Evolutionary conservation across 2,797 vertebrate genomes (phyloP).

Genomic region (Pantherophis alleghaniensis): DNA sequence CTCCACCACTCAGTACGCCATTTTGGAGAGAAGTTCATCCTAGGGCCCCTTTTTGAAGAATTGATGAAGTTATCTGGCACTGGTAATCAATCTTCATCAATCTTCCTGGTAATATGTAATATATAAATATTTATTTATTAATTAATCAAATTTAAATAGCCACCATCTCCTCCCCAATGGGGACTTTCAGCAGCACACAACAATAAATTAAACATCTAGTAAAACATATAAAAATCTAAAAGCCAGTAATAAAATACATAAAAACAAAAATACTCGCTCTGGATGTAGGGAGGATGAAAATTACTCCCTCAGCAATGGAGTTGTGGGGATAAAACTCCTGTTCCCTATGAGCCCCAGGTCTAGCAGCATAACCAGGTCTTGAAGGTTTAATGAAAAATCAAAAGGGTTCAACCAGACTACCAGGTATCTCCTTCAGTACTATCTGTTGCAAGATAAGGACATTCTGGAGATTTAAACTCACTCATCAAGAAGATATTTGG

Average conservation of each 20-base stretch:
- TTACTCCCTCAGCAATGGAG: background rate
- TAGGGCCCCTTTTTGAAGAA: background rate
- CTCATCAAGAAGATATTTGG: background rate
- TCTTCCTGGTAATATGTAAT: background rate
- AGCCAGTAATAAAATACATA: background rate
- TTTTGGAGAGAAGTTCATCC: background rate
- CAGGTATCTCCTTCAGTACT: background rate
- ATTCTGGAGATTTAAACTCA: background rate
- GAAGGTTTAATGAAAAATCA: background rate
- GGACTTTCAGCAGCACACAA: background rate
- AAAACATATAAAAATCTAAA: background rate
- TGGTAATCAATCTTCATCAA: background rate
- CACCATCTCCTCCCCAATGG: background rate
- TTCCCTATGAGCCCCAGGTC: background rate
- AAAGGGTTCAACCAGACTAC: background rate
- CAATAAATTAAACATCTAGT: background rate
- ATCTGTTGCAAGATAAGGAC: background rate
- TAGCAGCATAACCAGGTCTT: background rate
- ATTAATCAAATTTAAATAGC: background rate
- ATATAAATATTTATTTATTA: background rate
- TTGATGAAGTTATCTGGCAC: background rate
- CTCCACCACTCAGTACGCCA: background rate
- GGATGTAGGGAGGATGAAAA: background rate
- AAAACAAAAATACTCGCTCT: background rate
- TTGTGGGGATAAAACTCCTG: background rate